phyloP scores from a whole-genome alignment of 1,140 invertebrate genomes.

The Antheraea pernyi region DNA sequence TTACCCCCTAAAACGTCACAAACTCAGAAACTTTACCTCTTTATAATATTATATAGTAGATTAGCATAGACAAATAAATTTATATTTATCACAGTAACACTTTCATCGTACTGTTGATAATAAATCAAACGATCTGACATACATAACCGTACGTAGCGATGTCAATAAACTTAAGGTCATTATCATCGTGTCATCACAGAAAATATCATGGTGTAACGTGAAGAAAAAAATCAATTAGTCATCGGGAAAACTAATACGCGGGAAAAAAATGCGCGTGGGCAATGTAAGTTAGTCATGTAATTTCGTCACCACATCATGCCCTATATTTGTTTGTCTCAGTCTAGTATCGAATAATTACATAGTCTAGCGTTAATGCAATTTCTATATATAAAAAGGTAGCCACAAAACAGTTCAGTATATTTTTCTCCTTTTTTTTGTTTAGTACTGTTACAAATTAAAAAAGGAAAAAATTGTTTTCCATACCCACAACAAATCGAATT shows the following conservation, averaged over 20 bases:
- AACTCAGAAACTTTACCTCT: too few relatives aligned
- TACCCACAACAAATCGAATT: too few relatives aligned
- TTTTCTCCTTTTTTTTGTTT: too few relatives aligned
- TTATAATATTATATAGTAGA: too few relatives aligned
- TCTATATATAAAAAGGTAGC: too few relatives aligned
- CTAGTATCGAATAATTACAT: background rate
- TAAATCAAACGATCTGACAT: too few relatives aligned
- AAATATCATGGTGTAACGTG: conserved; percentile 32
- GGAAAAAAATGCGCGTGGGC: conserved; percentile 43
- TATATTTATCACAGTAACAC: background rate
- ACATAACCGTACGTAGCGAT: background rate
- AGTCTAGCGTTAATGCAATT: too few relatives aligned
- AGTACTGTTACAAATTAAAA: too few relatives aligned
- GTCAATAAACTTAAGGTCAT: conserved; percentile 14
- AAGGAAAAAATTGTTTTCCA: too few relatives aligned
- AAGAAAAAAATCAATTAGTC: conserved; percentile 42
- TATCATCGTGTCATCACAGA: conserved; percentile 10
- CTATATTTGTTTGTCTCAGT: conserved; percentile 14
- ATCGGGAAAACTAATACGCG: conserved; percentile 29
- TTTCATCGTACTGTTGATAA: background rate
- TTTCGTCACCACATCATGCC: conserved; percentile 22
- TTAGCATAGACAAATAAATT: too few relatives aligned
- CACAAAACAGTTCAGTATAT: too few relatives aligned
- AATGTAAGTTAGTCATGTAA: conserved; percentile 37
- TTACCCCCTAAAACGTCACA: too few relatives aligned